Conservation (phyloP, 2,113 vertebrate genomes). For the Tiliqua scincoides region DNA sequence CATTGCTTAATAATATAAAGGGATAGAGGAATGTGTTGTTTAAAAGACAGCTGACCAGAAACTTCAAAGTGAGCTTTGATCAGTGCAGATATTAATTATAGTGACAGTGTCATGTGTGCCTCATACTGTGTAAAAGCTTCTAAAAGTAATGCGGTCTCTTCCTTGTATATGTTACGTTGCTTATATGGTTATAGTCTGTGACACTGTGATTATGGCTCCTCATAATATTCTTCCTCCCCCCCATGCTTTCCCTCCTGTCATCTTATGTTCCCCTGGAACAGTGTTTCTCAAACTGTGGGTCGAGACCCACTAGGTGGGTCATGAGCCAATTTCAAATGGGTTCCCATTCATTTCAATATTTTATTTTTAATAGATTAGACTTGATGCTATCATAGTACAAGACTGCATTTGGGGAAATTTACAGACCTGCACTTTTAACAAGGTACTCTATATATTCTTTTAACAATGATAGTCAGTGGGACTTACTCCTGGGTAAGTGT, state of each 20-base stretch:
- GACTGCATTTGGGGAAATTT: too few species aligned
- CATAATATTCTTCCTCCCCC: neutral
- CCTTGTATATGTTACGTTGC: neutral
- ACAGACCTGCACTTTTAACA: too few species aligned
- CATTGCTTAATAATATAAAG: neutral
- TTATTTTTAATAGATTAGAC: too few species aligned
- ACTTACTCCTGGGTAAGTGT: too few species aligned
- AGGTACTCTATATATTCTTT: too few species aligned
- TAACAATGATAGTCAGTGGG: too few species aligned
- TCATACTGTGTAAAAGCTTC: neutral
- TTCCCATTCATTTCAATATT: too few species aligned
- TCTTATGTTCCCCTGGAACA: neutral
- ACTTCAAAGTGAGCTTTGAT: conserved; percentile 19
- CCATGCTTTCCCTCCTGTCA: neutral
- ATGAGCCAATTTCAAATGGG: too few species aligned
- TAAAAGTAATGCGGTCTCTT: neutral
- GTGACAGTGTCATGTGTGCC: neutral
- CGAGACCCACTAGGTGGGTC: too few species aligned
- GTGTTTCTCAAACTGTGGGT: too few species aligned
- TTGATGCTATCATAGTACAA: too few species aligned
- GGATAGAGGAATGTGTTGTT: neutral
- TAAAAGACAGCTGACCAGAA: neutral
- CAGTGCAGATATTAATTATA: neutral
- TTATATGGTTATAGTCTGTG: too few species aligned
- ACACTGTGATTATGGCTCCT: neutral